These are phyloP conservation scores for Rhyacichthys aspro DNA, from an alignment of 2,797 vertebrate species.

Conservation along the genomic window DNA sequence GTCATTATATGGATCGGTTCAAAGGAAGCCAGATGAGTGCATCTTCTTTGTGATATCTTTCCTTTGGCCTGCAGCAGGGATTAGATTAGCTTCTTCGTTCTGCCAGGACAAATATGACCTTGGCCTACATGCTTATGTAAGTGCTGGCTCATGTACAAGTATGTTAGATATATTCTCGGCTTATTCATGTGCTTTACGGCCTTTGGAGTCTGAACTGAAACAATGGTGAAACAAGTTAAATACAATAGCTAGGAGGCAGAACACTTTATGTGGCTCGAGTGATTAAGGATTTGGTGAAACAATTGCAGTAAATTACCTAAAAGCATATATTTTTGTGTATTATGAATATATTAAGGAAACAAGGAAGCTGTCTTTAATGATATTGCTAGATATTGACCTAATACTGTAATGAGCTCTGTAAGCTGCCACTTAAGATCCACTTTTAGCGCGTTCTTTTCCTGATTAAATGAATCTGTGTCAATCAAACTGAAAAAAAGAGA, in stretches of 20 bases:
- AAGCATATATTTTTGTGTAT: no score
- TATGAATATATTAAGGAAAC: not conserved
- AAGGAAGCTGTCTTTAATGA: not conserved
- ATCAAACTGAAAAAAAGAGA: constrained; percentile 8
- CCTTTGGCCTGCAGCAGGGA: constrained; percentile 33
- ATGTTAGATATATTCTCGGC: not conserved
- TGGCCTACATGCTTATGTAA: constrained; percentile 33
- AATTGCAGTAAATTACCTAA: no score
- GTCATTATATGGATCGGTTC: constrained; percentile 18
- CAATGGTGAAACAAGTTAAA: no score
- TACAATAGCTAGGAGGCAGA: not conserved
- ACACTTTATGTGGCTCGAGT: no score
- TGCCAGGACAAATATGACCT: constrained; percentile 29
- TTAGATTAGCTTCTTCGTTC: constrained; percentile 32
- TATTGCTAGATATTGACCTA: not conserved
- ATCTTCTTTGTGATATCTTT: constrained; percentile 29
- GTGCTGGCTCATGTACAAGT: constrained; percentile 17
- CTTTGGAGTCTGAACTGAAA: no score
- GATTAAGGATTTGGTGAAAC: no score
- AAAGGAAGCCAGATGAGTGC: constrained; percentile 21
- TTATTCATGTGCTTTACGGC: not conserved
- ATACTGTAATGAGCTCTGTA: constrained; percentile 12
- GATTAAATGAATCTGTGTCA: constrained; percentile 13
- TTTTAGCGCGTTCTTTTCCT: constrained; percentile 1
- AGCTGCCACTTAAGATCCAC: not conserved